Percentiles rank a stretch among this genome's conserved stretches.
phyloP scores from a whole-genome alignment of 2,113 vertebrate species.

The Ovibos moschatus region DNA sequence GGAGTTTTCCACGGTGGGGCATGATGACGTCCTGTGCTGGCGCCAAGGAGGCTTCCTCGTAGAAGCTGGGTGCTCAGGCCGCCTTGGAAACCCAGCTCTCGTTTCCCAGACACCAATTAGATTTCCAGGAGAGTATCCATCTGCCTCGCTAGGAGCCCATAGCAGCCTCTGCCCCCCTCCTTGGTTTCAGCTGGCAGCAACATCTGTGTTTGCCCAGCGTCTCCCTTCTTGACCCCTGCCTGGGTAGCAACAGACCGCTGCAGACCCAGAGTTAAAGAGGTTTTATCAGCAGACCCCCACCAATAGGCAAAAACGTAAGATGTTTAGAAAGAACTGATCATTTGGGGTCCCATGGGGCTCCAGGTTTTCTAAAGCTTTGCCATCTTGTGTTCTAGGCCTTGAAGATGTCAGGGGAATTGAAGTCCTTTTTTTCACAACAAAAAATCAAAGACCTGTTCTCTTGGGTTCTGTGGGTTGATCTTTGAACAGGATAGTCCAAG shows the following conservation, averaged over 20 bases:
- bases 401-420: not conserved
- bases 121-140: conserved; percentile 43
- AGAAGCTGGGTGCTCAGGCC: not conserved
- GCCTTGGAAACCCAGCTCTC: conserved; percentile 16
- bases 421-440: not conserved
- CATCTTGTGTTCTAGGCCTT: not conserved
- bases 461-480: not conserved
- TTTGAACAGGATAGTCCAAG: not conserved
- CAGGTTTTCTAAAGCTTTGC: not conserved
- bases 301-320: not conserved
- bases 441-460: not conserved
- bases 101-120: conserved; percentile 29
- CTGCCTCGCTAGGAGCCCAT: not conserved
- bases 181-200: not conserved
- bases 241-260: not conserved
- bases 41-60: not conserved
- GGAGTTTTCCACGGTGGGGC: not conserved
- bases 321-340: not conserved
- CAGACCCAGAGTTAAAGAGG: not conserved
- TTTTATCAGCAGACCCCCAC: not conserved
- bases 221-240: not conserved
- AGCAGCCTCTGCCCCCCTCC: not conserved
- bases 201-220: not conserved
- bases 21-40: not conserved
- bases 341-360: not conserved